Conservation (phyloP, 1,140 invertebrate genomes). For the Platyura marginata region DNA sequence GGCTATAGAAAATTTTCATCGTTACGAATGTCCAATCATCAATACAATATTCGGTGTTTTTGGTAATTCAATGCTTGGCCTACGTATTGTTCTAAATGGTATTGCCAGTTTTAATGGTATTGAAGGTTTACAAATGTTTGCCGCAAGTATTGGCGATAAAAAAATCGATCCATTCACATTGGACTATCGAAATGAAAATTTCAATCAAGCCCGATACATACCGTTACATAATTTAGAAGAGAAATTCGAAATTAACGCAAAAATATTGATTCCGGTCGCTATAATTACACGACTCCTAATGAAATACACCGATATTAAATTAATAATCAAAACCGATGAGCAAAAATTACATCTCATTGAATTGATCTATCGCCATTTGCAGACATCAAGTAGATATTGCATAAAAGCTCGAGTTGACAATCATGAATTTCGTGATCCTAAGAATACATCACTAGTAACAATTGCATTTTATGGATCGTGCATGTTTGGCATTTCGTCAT, state of each 20-base stretch:
- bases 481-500: too few relatives aligned
- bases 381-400: too few relatives aligned
- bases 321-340: slow-evolving; percentile 19
- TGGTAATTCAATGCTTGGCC: slow-evolving; percentile 38
- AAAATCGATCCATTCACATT: slow-evolving; percentile 31
- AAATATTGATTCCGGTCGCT: slow-evolving; percentile 53
- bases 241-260: slow-evolving; percentile 48
- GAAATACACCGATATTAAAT: slow-evolving; percentile 30
- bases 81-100: slow-evolving; percentile 39
- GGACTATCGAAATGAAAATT: slow-evolving; percentile 17
- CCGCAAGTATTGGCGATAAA: slow-evolving; percentile 19
- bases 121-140: slow-evolving; percentile 26
- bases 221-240: slow-evolving; percentile 50
- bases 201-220: slow-evolving; percentile 28
- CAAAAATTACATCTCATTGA: slow-evolving; percentile 32
- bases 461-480: too few relatives aligned
- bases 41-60: slow-evolving; percentile 34
- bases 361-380: slow-evolving; percentile 50
- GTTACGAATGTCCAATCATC: slow-evolving; percentile 54
- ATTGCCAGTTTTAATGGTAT: slow-evolving; percentile 25
- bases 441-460: too few relatives aligned
- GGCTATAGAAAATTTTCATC: slow-evolving; percentile 45
- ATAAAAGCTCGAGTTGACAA: too few relatives aligned
- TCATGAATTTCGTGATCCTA: too few relatives aligned
- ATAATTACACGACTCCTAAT: slow-evolving; percentile 48